Percentiles rank a stretch among this genome's conserved stretches.
Evolutionary conservation across 1,140 invertebrate genomes (phyloP).

Genomic region (Drosophila leontia): DNA sequence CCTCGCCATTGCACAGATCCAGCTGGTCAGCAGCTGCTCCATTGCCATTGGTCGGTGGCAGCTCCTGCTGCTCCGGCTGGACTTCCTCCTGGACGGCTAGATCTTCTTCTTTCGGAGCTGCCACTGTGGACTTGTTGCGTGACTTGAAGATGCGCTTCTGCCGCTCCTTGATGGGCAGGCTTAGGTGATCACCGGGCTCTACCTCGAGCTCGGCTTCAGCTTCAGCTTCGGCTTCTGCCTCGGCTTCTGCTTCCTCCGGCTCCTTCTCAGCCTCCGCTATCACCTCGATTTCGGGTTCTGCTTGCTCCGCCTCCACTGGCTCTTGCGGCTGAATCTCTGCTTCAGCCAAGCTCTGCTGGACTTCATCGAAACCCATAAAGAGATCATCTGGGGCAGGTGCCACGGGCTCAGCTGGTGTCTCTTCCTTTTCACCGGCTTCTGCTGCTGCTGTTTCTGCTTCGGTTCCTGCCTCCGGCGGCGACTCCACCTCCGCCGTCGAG

Average conservation of each 20-base stretch:
- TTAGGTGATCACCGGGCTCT: slow-evolving; percentile 18
- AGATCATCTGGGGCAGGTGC: background rate
- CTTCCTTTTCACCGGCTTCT: background rate
- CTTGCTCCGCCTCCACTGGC: background rate
- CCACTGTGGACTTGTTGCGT: slow-evolving; percentile 54
- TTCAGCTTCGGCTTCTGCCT: slow-evolving; percentile 4
- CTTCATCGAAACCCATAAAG: slow-evolving; percentile 48
- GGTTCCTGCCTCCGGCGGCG: background rate
- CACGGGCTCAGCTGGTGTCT: background rate
- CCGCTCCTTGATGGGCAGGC: slow-evolving; percentile 75
- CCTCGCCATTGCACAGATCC: slow-evolving; percentile 18
- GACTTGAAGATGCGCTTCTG: slow-evolving; percentile 83
- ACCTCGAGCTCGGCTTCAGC: background rate
- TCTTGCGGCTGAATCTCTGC: background rate
- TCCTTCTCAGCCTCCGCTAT: background rate
- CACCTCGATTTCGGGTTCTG: background rate
- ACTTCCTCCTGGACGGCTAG: slow-evolving; percentile 8
- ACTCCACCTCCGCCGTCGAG: background rate
- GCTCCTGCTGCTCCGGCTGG: background rate
- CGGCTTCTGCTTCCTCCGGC: background rate
- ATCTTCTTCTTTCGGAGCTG: background rate
- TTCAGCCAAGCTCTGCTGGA: background rate
- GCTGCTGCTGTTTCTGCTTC: background rate
- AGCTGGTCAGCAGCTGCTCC: background rate
- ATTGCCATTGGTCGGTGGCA: background rate